These are phyloP conservation scores for Spisula subtruncata DNA, from an alignment of 2,888 invertebrate genomes.

Conservation along the genomic window DNA sequence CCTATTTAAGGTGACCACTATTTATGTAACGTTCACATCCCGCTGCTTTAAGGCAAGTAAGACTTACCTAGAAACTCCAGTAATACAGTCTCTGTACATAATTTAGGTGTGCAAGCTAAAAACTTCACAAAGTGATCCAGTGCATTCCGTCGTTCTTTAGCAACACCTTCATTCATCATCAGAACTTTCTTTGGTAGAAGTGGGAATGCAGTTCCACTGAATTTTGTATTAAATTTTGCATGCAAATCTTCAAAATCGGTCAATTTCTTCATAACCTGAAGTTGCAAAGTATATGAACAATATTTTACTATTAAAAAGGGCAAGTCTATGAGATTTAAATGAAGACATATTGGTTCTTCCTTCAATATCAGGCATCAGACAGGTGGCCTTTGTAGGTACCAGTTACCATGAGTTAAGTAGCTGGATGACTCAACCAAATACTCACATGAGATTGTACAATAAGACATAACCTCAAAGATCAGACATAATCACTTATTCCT, in stretches of 20 bases:
- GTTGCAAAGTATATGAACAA: not conserved
- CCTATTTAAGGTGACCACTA: no score
- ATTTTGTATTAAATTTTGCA: slow-evolving; percentile 77
- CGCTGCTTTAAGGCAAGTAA: not conserved
- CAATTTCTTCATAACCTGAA: slow-evolving; percentile 80
- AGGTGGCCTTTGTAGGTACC: no score
- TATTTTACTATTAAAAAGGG: not conserved
- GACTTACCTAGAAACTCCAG: slow-evolving; percentile 83
- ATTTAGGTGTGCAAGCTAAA: slow-evolving; percentile 78
- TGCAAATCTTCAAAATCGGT: slow-evolving; percentile 83
- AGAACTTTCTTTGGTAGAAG: slow-evolving; percentile 81
- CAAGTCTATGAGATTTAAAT: not conserved
- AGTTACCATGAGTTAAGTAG: no score
- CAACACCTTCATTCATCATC: slow-evolving; percentile 76
- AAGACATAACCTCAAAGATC: no score
- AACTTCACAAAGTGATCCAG: slow-evolving; percentile 81
- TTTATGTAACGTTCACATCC: no score
- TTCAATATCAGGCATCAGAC: no score
- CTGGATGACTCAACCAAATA: no score
- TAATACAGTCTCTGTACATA: slow-evolving; percentile 75
- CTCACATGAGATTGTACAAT: no score
- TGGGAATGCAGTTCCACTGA: slow-evolving; percentile 80
- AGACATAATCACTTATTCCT: no score
- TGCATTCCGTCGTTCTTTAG: slow-evolving; percentile 77
- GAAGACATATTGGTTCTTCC: no score